Conservation (phyloP, 2,113 vertebrate genomes). For the Thomomys bottae region DNA sequence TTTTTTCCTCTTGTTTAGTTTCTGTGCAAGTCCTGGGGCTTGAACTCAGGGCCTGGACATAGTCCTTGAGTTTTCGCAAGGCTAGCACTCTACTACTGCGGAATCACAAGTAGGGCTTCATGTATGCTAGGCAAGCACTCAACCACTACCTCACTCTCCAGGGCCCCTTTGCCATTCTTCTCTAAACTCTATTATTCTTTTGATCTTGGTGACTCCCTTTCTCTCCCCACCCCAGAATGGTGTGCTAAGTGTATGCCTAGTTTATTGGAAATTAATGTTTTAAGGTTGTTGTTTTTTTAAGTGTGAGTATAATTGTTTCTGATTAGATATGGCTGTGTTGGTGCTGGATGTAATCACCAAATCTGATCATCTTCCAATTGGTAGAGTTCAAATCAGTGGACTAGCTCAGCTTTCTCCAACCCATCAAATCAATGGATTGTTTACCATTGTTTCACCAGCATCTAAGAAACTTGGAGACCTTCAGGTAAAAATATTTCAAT, state of each 20-base stretch:
- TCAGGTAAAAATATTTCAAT: conserved; percentile 86
- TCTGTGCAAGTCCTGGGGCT: too few species aligned
- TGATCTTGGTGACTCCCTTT: background rate
- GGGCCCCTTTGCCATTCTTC: conserved; percentile 31
- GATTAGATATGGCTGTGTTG: conserved; percentile 94
- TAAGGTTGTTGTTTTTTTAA: too few species aligned
- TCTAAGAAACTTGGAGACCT: conserved; percentile 95
- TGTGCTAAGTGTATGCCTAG: conserved; percentile 25
- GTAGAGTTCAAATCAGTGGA: conserved; percentile 88
- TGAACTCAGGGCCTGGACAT: too few species aligned
- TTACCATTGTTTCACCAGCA: conserved; percentile 91
- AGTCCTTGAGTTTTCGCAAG: too few species aligned
- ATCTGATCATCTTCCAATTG: conserved; percentile 90
- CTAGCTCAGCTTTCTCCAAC: conserved; percentile 91
- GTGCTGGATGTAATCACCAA: conserved; percentile 93
- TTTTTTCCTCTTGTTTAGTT: too few species aligned
- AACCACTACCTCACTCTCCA: too few species aligned
- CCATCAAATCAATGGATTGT: conserved; percentile 90
- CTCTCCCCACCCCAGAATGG: background rate
- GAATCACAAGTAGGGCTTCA: too few species aligned
- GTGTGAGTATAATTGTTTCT: conserved; percentile 57
- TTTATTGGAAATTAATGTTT: conserved; percentile 63
- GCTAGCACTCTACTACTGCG: too few species aligned
- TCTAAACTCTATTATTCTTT: conserved; percentile 40
- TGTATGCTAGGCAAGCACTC: too few species aligned